Conservation (phyloP, 2,888 invertebrate species). For the Oasisia sp. region DNA sequence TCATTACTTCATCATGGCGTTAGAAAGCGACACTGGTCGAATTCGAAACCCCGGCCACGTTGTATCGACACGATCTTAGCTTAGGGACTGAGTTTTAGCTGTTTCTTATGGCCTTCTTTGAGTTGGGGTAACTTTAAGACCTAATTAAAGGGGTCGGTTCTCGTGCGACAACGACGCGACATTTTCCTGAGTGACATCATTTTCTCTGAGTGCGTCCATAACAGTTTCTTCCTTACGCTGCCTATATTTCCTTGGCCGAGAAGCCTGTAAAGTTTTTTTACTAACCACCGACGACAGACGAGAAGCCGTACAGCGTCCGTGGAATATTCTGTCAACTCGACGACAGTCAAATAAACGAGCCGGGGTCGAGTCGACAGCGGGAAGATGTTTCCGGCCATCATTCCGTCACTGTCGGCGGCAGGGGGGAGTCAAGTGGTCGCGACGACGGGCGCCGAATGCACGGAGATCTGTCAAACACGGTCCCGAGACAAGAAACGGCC, state of each 20-base stretch:
- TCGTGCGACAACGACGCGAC: background rate
- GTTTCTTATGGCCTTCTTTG: background rate
- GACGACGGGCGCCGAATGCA: background rate
- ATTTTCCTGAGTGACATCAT: background rate
- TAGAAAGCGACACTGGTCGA: background rate
- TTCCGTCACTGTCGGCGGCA: background rate
- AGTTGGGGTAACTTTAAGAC: background rate
- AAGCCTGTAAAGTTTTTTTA: background rate
- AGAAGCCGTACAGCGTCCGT: background rate
- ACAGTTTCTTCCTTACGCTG: background rate
- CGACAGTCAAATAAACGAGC: background rate
- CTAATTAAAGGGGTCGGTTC: background rate
- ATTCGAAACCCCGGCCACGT: background rate
- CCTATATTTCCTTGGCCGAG: background rate
- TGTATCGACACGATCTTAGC: background rate
- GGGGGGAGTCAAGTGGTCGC: background rate
- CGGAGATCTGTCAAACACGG: background rate
- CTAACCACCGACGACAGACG: background rate
- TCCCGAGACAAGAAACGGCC: background rate
- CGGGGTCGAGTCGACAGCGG: background rate
- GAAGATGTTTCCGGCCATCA: constrained; percentile 8
- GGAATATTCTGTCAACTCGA: background rate
- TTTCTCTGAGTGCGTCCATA: background rate
- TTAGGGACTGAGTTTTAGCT: background rate
- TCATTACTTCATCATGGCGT: constrained; percentile 1